Evolutionary conservation across 2,888 invertebrate genomes (phyloP), one percentile per base, ranked within the genome.

Genomic region (Dyspetes luteomarginatus): DNA sequence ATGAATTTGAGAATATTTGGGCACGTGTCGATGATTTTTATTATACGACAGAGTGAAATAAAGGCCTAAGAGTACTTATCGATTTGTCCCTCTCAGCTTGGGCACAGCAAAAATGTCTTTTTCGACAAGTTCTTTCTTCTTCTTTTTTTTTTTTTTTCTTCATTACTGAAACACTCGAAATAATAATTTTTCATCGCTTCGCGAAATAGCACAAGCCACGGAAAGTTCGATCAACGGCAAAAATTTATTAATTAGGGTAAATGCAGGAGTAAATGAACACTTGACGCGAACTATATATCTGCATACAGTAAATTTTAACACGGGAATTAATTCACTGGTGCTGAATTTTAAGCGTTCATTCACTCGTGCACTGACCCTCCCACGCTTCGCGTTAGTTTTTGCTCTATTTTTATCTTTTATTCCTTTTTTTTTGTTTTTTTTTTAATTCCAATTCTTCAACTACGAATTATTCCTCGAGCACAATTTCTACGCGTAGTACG

Each of bases 401-500:
- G n/a, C n/a, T n/a, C n/a, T n/a, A n/a, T n/a, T n/a, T n/a, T n/a
- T n/a, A n/a, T n/a, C n/a, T n/a, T n/a, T n/a, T n/a, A n/a, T 30
- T 43, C 28, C 7, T 68, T 52, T 17, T 41, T 9, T 28, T 4
- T 24, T 58, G 45, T 58, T 50, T 65, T 50, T 74, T 45, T 58
- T 48, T 24, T 50, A 3, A 43, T 9, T 48, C 4, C 22, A 22
- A 36, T 67, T 60, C 43, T 67, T 65, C 36, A 45, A 68, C 17
- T 62, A 65, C 30, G 67, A 72, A 60, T 74, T 67, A 73, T 77
- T 68, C 60, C 68, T 81, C 52, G 62, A 81, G 81, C 81, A 81
- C 81, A 81, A 81, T 68, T 22, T 81, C 41, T 73, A 77, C 65
- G 81, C 73, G 68, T 81, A 64, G 62, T 79, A 65, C 52, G 55